These are phyloP conservation scores for Pterostichus niger DNA, from an alignment of 2,888 invertebrate genomes.

Conservation along the genomic window DNA sequence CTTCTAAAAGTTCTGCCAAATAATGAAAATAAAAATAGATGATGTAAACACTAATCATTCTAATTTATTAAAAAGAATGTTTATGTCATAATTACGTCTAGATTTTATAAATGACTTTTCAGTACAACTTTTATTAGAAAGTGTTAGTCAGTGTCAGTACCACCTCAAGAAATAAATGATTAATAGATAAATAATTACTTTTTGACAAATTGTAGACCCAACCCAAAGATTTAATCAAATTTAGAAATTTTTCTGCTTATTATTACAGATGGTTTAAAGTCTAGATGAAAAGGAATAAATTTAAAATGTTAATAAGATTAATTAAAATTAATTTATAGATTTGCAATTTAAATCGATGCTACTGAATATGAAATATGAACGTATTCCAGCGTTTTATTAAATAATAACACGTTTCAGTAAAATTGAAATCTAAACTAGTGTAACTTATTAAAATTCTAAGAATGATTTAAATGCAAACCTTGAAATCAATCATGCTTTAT, in stretches of 20 bases:
- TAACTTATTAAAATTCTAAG: slow-evolving; percentile 14
- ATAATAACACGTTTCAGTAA: slow-evolving; percentile 40
- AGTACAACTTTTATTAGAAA: background rate
- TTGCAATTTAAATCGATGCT: background rate
- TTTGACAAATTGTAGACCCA: background rate
- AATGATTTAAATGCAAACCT: slow-evolving; percentile 39
- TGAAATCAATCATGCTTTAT: slow-evolving; percentile 38
- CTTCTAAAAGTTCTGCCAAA: too few species aligned
- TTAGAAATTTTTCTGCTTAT: background rate
- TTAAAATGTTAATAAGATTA: background rate
- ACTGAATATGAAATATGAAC: background rate
- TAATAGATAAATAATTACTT: background rate
- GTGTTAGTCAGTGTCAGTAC: background rate
- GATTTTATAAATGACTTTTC: too few species aligned
- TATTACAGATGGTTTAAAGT: too few species aligned
- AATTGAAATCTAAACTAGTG: slow-evolving; percentile 1
- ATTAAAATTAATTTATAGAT: background rate
- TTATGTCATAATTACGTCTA: too few species aligned
- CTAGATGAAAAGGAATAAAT: background rate
- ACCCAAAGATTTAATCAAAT: background rate
- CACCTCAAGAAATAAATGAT: background rate
- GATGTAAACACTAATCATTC: too few species aligned
- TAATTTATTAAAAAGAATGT: too few species aligned
- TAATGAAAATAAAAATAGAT: too few species aligned
- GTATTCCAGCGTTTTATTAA: slow-evolving; percentile 17